Evolutionary conservation across 1,140 invertebrate species (phyloP).

Genomic region (Muscidifurax raptorellus): DNA sequence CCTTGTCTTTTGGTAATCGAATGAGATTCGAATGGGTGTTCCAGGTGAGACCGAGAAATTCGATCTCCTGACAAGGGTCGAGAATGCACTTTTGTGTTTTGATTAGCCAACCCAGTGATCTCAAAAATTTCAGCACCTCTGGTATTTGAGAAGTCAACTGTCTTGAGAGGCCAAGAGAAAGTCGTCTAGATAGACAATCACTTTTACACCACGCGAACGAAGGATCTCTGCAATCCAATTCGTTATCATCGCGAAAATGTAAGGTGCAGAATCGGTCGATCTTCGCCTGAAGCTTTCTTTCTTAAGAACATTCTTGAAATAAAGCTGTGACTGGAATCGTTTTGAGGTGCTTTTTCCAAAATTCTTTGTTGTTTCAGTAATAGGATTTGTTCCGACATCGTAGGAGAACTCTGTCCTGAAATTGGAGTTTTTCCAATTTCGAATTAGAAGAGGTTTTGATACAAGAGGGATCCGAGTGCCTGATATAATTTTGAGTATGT

Average conservation of each 20-base stretch:
- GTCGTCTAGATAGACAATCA: slow-evolving; percentile 61
- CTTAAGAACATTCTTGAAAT: slow-evolving; percentile 64
- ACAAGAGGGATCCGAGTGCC: slow-evolving; percentile 59
- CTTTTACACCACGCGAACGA: slow-evolving; percentile 52
- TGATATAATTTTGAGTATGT: slow-evolving; percentile 57
- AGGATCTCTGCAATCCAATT: slow-evolving; percentile 66
- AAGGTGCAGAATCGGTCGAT: slow-evolving; percentile 60
- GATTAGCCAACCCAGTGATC: slow-evolving; percentile 54
- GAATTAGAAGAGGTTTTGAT: slow-evolving; percentile 55
- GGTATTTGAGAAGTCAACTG: slow-evolving; percentile 52
- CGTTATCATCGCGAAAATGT: slow-evolving; percentile 62
- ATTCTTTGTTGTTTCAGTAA: slow-evolving; percentile 48
- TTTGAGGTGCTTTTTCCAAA: slow-evolving; percentile 45
- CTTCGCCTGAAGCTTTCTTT: slow-evolving; percentile 47
- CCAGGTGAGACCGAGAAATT: slow-evolving; percentile 56
- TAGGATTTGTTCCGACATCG: slow-evolving; percentile 56
- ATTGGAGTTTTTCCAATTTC: slow-evolving; percentile 44
- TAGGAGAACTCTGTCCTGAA: slow-evolving; percentile 54
- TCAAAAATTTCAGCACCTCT: slow-evolving; percentile 58
- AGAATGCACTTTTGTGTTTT: slow-evolving; percentile 54
- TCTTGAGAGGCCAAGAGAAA: slow-evolving; percentile 58
- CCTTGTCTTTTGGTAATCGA: slow-evolving; percentile 40
- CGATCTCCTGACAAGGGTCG: slow-evolving; percentile 44
- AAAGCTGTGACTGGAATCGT: slow-evolving; percentile 53
- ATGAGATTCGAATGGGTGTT: slow-evolving; percentile 45